Conservation (phyloP, 2,113 vertebrate genomes). For the Gopherus evgoodei region DNA sequence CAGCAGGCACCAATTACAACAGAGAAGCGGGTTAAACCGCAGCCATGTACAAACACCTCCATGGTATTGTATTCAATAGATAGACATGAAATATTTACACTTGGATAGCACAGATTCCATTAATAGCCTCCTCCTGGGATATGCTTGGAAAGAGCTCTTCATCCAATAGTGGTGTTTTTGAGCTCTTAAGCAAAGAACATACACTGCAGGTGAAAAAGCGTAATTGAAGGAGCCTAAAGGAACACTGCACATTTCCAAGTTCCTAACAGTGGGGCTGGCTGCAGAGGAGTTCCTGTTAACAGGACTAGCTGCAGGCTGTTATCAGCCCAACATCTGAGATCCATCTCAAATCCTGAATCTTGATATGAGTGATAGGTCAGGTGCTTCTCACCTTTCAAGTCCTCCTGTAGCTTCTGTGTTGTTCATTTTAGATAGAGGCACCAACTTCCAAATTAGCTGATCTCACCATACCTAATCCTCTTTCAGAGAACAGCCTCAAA, state of each 20-base stretch:
- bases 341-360: background rate
- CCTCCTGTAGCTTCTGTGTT: rapidly evolving
- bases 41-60: background rate
- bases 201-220: background rate
- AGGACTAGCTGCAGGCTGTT: background rate
- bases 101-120: background rate
- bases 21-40: background rate
- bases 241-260: background rate
- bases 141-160: background rate
- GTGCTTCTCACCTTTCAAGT: rapidly evolving
- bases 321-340: background rate
- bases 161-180: background rate
- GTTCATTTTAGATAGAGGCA: background rate
- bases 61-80: background rate
- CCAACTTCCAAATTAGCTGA: background rate
- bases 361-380: background rate
- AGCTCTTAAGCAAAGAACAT: background rate
- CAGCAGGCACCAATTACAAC: background rate
- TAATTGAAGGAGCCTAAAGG: background rate
- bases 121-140: background rate
- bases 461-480: too few relatives aligned
- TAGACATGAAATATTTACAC: background rate
- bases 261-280: rapidly evolving
- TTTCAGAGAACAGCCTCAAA: too few relatives aligned
- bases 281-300: rapidly evolving